A percentile compares a stretch with the other conserved stretches of the same genome.
These are phyloP conservation scores for Pentalonia nigronervosa DNA, from an alignment of 1,140 invertebrate species.

Conservation along the genomic window DNA sequence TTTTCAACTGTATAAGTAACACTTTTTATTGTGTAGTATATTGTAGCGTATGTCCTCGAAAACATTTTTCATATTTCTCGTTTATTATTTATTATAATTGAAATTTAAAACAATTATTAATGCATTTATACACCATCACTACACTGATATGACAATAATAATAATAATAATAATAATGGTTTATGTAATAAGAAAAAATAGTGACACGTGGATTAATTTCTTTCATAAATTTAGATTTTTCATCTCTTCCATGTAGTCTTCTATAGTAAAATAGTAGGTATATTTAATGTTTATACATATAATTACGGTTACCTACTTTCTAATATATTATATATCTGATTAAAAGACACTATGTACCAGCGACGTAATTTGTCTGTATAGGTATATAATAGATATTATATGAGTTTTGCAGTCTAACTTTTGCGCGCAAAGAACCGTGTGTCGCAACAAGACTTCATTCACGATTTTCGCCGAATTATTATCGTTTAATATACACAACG, in stretches of 20 bases:
- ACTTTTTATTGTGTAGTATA: neutral
- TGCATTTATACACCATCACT: neutral
- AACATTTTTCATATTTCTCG: neutral
- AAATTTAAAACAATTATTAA: constrained; percentile 6
- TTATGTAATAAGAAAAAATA: neutral
- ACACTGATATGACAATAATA: neutral
- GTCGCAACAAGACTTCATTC: constrained; percentile 33
- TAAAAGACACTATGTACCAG: neutral
- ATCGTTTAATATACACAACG: neutral
- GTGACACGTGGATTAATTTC: neutral
- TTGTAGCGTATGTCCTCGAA: neutral
- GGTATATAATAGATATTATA: too few relatives aligned
- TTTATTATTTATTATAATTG: constrained; percentile 19
- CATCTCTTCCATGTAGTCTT: neutral
- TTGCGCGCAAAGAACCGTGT: neutral
- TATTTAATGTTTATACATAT: neutral
- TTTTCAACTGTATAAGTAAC: neutral
- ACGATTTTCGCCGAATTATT: constrained; percentile 43
- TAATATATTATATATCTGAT: neutral
- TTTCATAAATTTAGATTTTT: neutral
- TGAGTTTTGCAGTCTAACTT: neutral
- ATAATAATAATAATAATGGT: neutral
- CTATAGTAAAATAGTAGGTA: neutral
- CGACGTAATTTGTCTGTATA: neutral
- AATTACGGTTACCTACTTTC: neutral